Evolutionary conservation across 92 coral and sea anemone genomes (phyloP).

Genomic region (Epizoanthus rinbou): DNA sequence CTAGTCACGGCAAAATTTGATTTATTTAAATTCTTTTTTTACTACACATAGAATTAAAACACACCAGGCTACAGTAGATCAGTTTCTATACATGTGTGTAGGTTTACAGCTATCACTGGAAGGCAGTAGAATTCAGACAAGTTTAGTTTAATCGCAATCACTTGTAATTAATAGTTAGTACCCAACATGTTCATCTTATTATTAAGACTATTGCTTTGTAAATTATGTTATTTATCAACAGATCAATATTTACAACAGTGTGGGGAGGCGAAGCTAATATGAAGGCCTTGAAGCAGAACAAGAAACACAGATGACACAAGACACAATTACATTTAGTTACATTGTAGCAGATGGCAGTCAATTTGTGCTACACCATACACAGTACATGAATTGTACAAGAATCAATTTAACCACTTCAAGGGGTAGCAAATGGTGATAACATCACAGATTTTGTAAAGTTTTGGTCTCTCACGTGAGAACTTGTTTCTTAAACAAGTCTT

Average conservation of each 20-base stretch:
- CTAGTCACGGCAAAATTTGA: background rate
- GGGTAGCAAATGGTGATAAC: background rate
- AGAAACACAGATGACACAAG: conserved; percentile 73
- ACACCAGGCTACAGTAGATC: too few relatives aligned
- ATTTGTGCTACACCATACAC: too few relatives aligned
- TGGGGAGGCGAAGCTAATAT: conserved; percentile 88
- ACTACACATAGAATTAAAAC: too few relatives aligned
- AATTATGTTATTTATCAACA: conserved; percentile 43
- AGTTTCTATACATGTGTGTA: too few relatives aligned
- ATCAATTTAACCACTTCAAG: too few relatives aligned
- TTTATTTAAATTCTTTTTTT: background rate
- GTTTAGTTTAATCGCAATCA: background rate
- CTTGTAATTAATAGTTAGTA: background rate
- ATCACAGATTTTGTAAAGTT: too few relatives aligned
- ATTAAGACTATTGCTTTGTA: too few relatives aligned
- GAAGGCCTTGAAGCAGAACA: conserved; percentile 74
- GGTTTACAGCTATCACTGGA: too few relatives aligned
- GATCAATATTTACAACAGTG: conserved; percentile 85
- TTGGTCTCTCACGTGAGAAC: too few relatives aligned
- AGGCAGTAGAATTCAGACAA: too few relatives aligned
- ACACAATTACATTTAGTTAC: background rate
- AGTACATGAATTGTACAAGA: too few relatives aligned
- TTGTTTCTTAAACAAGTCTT: too few relatives aligned
- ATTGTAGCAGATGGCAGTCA: background rate
- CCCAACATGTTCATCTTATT: background rate